These are phyloP conservation scores for Cynopterus sphinx DNA, from an alignment of 2,797 vertebrate species.

Conservation along the genomic window DNA sequence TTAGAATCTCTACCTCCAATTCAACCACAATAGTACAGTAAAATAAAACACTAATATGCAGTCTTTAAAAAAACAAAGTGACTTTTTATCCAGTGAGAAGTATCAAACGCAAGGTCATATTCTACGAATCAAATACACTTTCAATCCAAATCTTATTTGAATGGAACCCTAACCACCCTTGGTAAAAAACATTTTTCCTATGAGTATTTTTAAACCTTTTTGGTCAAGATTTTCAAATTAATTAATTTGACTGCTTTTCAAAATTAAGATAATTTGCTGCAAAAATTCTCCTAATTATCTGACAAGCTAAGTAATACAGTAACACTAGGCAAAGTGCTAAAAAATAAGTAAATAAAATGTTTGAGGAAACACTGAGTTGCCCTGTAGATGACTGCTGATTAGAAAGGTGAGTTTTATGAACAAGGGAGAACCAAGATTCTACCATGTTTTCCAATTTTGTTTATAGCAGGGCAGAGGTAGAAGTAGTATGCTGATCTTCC, in stretches of 20 bases:
- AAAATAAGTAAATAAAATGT: neutral
- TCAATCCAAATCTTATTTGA: neutral
- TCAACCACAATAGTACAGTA: neutral
- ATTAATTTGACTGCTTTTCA: neutral
- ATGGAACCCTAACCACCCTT: neutral
- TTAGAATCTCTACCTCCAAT: slow-evolving; percentile 1
- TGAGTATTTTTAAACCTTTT: neutral
- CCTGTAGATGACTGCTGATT: neutral
- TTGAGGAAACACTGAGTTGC: neutral
- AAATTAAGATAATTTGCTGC: neutral
- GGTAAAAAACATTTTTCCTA: neutral
- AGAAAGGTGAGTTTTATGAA: neutral
- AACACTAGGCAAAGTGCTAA: neutral
- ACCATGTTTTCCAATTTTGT: neutral
- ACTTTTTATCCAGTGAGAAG: neutral
- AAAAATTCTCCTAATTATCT: neutral
- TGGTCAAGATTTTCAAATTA: neutral
- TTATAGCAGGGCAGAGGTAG: neutral
- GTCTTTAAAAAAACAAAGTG: neutral
- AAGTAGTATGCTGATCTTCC: neutral
- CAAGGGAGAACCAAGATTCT: neutral
- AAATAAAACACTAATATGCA: neutral
- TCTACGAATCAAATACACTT: neutral
- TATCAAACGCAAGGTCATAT: neutral
- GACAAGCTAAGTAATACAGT: neutral